Conservation (phyloP, 2,113 vertebrate genomes). For the Lycaon pictus region DNA sequence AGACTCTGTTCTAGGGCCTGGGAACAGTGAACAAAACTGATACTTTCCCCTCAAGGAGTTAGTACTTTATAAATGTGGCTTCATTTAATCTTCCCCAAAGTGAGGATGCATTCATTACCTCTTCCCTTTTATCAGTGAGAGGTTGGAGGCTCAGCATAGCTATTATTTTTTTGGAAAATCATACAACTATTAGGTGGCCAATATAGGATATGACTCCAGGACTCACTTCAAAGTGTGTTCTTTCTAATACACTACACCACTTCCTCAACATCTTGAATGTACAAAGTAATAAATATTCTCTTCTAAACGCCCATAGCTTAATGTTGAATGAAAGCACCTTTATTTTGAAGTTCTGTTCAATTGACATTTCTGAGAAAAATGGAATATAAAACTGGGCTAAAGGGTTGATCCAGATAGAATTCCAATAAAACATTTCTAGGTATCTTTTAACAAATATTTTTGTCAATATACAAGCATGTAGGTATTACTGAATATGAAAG, state of each 20-base stretch:
- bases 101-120: not conserved
- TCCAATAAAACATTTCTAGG: slow-evolving; percentile 14
- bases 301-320: not conserved
- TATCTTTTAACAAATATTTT: slow-evolving; percentile 43
- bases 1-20: not conserved
- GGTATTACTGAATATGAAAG: not conserved
- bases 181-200: not conserved
- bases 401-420: not conserved
- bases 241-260: not conserved
- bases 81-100: not conserved
- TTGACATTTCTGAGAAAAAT: slow-evolving; percentile 51
- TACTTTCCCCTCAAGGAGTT: not conserved
- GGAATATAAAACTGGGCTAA: not conserved
- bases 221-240: not conserved
- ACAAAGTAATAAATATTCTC: slow-evolving; percentile 4
- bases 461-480: not conserved
- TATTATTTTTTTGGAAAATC: slow-evolving; percentile 27
- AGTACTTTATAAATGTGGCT: not conserved
- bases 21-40: not conserved
- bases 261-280: slow-evolving; percentile 5
- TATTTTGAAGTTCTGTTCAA: slow-evolving; percentile 44
- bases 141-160: not conserved
- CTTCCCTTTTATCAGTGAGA: not conserved
- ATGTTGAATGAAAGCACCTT: not conserved
- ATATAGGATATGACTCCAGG: not conserved